Evolutionary conservation across 2,888 invertebrate species (phyloP), one percentile per base, ranked within the genome.

Genomic region (Cryptocheilus praepositus): DNA sequence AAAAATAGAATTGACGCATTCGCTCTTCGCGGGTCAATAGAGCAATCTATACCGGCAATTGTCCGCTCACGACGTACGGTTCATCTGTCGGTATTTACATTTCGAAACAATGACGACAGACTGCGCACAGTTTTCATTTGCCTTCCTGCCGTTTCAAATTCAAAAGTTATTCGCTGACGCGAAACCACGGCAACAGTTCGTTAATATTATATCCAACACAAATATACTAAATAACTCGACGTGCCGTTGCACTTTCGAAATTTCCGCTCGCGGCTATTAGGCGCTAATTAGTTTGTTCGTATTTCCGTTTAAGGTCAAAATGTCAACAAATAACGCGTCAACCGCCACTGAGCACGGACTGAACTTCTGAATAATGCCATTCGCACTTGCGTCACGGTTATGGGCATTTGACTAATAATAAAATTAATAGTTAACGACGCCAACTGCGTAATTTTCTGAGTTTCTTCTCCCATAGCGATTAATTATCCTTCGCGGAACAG

Each of bases 1-100:
- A 78, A 80, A 80, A 81, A 81, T 82, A 80, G 80, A 78, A 71
- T 78, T 77, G 82, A 81, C 81, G 82, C 72, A 73, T 65, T 68
- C 67, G 59, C 22, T 36, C 60, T 56, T 53, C 64, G 16, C 54
- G 66, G 65, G 68, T 74, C 79, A 80, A 82, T 76, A 73, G 73
- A 79, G 70, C 77, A 71, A 81, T 80, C 73, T 71, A 73, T 76
- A 73, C 65, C 60, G 69, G 67, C 79, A 82, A 82, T 81, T 83
- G 82, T 72, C 72, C 71, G 74, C 70, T 71, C 49, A 64, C 63
- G 66, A 36, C 22, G 61, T 54, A 62, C 46, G 65, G 57, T 73
- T 36, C 36, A 7, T 36, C 36, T 36, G 8, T 36, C 3, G 36
- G 13, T 11, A 36, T 36, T 36, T 36, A 11, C 36, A 11, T 36